Base-by-base conservation (phyloP, 2,113 vertebrate species). In the Vireo altiloquus region DNA sequence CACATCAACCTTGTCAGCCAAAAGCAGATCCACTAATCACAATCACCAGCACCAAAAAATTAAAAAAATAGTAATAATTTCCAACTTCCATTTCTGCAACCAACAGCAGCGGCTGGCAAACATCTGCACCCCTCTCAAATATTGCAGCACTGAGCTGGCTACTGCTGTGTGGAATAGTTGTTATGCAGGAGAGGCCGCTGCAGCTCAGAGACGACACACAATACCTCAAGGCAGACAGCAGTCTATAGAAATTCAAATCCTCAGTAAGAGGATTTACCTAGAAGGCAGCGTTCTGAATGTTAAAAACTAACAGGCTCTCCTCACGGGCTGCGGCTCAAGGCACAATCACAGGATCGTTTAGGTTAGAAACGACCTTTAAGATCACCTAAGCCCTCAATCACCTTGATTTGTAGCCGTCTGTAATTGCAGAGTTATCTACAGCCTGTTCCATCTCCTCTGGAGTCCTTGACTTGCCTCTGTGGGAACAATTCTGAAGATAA, bases 121-220 rank as follows among this genome's bases (percentile, higher is more conserved):
- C 95, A 97, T 96, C 93, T 97, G 95, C 87, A 97, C 87, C 92
- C 96, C 94, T 92, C 82, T 97, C 93, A 98, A 98, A 98, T 98
- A 99, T 95, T 98, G 98, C 97, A 96, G 98, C 94, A 98, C 92
- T 97, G 97, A 98, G 98, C 98, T 97, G 95, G 94, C 77, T 95
- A 85, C 74, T 98, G 98, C 97, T 98, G 92, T 96, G 97, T 98
- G 98, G 97, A 98, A 98, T 96, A 98, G 98, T 98, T 99, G 98
- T 97, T 98, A 99, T 98, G 98, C 98, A 98, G 97, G 98, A 98
- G 98, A 98, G 87, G 96, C 97, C 96, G 97, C 97, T 98, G 98
- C 97, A 98, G 98, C 98, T 98, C 97, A 98, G 97, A 98, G 98
- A 98, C 97, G 98, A 98, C 97, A 99, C 96, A 98, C 96, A 98